These are phyloP conservation scores for Tachysurus fulvidraco DNA, from an alignment of 2,113 vertebrate species.

Conservation along the genomic window DNA sequence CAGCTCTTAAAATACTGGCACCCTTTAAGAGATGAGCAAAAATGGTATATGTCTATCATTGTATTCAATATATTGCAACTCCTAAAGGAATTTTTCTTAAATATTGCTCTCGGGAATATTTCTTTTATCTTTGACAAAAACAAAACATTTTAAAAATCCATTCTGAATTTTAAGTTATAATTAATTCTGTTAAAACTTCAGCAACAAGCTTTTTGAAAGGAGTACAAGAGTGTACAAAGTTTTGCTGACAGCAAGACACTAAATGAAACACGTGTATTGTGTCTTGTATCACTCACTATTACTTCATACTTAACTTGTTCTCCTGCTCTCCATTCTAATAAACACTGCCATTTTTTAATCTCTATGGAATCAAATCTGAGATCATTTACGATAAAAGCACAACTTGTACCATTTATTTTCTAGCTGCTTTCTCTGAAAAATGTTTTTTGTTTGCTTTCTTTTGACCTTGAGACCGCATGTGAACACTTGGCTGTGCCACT, in stretches of 20 bases:
- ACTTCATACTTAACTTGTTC: not conserved
- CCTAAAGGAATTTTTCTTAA: not conserved
- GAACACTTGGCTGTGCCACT: not conserved
- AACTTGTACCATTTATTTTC: not conserved
- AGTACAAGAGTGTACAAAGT: not conserved
- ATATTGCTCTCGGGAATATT: not conserved
- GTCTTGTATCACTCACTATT: not conserved
- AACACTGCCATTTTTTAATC: not conserved
- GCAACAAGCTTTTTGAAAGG: not conserved
- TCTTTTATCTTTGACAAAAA: not conserved
- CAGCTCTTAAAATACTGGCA: not conserved
- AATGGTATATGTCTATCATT: not conserved
- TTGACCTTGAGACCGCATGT: constrained; percentile 43
- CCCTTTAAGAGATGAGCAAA: not conserved
- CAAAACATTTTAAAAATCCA: not conserved
- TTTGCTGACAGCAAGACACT: not conserved
- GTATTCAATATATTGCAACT: not conserved
- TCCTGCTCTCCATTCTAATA: not conserved
- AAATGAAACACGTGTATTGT: not conserved
- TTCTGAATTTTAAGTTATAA: not conserved
- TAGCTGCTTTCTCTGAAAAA: not conserved
- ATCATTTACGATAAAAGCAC: not conserved
- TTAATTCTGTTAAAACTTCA: not conserved
- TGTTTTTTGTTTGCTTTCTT: not conserved
- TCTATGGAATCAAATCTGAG: not conserved